Conservation (phyloP, 1,140 invertebrate species). For the Hesperophylax magnus region DNA sequence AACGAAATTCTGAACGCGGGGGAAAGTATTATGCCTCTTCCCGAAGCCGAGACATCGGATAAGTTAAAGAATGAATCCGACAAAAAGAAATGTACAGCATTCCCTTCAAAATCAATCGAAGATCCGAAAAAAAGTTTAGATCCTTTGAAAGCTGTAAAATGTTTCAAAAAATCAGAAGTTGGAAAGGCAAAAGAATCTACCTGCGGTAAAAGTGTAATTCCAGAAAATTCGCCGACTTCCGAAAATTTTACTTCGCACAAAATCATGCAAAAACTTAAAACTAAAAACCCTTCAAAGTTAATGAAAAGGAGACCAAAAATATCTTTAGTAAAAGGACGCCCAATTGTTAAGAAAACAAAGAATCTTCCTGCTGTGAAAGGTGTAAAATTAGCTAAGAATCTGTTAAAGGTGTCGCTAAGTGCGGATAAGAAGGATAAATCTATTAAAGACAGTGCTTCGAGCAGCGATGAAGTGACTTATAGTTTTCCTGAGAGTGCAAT, state of each 20-base stretch:
- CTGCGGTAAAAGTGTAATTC: too few relatives aligned
- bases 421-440: constrained; percentile 7
- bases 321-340: constrained; percentile 9
- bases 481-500: constrained; percentile 36
- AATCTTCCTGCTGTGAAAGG: constrained; percentile 24
- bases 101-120: constrained; percentile 36
- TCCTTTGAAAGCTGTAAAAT: constrained; percentile 33
- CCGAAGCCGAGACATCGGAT: constrained; percentile 28
- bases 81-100: constrained; percentile 41
- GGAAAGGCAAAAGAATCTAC: constrained; percentile 13
- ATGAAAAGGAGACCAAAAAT: constrained; percentile 36
- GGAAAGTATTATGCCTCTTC: constrained; percentile 24
- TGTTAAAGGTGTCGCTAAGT: background rate
- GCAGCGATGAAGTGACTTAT: constrained; percentile 35
- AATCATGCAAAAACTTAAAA: constrained; percentile 15
- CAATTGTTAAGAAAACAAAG: constrained; percentile 31
- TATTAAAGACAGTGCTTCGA: constrained; percentile 31
- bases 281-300: constrained; percentile 18
- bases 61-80: constrained; percentile 45
- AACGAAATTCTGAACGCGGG: constrained; percentile 32
- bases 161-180: constrained; percentile 41
- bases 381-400: constrained; percentile 32
- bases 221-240: too few relatives aligned
- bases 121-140: constrained; percentile 46
- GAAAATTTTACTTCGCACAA: background rate